Percentiles rank a stretch among this genome's conserved stretches.
Conservation (phyloP, 35 echinoderm and acorn worm species). For the Heliocidaris erythrogramma region DNA sequence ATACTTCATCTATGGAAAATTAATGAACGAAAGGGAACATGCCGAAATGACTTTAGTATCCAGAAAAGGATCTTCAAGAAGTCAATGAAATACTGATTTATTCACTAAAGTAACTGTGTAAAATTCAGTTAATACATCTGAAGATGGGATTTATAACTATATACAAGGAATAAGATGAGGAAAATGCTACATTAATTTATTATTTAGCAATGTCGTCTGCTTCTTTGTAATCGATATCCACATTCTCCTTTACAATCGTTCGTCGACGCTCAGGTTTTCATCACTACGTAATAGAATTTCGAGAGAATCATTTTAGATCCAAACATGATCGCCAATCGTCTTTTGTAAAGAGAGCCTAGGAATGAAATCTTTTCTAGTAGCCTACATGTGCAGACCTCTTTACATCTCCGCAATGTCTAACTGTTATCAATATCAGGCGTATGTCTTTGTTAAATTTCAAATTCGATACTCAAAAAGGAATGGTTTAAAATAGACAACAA, state of each 20-base stretch:
- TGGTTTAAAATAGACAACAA: not conserved
- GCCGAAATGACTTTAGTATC: too few relatives aligned
- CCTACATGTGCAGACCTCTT: not conserved
- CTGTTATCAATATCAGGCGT: not conserved
- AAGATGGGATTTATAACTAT: too few relatives aligned
- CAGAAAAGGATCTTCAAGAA: too few relatives aligned
- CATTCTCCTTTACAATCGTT: not conserved
- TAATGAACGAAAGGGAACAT: too few relatives aligned
- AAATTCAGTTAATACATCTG: too few relatives aligned
- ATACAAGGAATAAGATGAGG: not conserved
- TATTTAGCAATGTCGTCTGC: not conserved
- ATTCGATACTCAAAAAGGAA: too few relatives aligned
- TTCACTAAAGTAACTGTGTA: too few relatives aligned
- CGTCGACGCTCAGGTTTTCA: not conserved
- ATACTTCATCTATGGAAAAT: too few relatives aligned
- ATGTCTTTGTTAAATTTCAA: not conserved
- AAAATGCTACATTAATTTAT: too few relatives aligned
- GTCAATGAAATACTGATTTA: too few relatives aligned
- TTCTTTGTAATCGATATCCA: not conserved
- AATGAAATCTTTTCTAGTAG: not conserved
- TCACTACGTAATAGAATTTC: constrained; percentile 48
- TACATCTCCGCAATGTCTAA: not conserved
- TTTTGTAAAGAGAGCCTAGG: constrained; percentile 2
- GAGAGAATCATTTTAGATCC: constrained; percentile 50
- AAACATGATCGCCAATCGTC: constrained; percentile 49